Percentiles rank a stretch among this genome's conserved stretches.
Evolutionary conservation across 1,140 invertebrate genomes (phyloP).

Genomic region (Prorops nasuta): DNA sequence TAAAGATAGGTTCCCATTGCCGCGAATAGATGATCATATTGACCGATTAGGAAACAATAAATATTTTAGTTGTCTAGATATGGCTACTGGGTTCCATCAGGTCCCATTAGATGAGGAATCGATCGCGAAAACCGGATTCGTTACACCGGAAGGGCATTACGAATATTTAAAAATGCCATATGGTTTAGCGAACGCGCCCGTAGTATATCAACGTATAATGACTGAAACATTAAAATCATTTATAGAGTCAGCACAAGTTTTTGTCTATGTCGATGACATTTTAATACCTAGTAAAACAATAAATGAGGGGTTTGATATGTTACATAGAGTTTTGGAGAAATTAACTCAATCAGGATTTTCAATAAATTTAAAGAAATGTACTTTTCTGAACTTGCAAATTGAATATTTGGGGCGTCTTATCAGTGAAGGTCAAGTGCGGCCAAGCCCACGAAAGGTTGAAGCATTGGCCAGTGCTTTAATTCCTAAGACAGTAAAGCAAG

Average conservation of each 20-base stretch:
- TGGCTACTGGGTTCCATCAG: conserved; percentile 28
- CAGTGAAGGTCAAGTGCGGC: conserved; percentile 11
- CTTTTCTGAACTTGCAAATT: conserved; percentile 26
- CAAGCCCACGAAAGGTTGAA: conserved; percentile 20
- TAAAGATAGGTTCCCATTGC: conserved; percentile 10
- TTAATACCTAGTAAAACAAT: not conserved
- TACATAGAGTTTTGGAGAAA: conserved; percentile 19
- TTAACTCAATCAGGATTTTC: conserved; percentile 28
- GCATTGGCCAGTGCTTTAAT: conserved; percentile 12
- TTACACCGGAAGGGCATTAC: conserved; percentile 13
- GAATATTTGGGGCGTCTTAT: conserved; percentile 28
- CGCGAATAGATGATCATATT: not conserved
- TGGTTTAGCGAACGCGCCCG: conserved; percentile 11
- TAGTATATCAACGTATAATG: conserved; percentile 10
- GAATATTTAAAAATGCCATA: conserved; percentile 14
- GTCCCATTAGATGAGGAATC: conserved; percentile 17
- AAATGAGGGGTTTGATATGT: not conserved
- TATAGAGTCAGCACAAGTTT: conserved; percentile 1
- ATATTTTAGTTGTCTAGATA: conserved; percentile 24
- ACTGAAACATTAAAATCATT: conserved; percentile 3
- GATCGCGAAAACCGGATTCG: conserved; percentile 19
- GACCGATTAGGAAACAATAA: not conserved
- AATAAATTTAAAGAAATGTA: conserved; percentile 33
- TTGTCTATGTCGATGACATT: conserved; percentile 1
- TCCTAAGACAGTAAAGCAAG: not conserved